Percentiles rank a stretch among this genome's conserved stretches.
Evolutionary conservation across 2,888 invertebrate genomes (phyloP).

Genomic region (Eupithecia tripunctaria): DNA sequence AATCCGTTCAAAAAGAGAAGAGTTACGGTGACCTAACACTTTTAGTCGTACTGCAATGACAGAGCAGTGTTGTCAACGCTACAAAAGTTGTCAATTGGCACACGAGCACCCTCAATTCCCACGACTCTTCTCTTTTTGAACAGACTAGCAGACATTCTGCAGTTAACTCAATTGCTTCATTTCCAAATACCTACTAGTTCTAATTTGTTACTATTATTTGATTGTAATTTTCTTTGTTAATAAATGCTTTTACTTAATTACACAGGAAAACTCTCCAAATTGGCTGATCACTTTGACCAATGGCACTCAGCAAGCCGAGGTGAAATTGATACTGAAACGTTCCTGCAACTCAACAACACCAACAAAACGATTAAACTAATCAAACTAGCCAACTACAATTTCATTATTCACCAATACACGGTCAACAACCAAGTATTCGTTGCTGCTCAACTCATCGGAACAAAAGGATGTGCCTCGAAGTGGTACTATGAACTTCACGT

Average conservation of each 20-base stretch:
- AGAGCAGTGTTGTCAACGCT: no score
- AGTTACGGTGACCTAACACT: no score
- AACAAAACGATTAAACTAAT: conserved; percentile 55
- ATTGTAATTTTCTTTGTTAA: no score
- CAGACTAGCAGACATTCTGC: no score
- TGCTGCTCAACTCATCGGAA: conserved; percentile 63
- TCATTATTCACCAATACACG: conserved; percentile 60
- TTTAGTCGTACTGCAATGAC: no score
- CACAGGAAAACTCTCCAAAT: conserved; percentile 64
- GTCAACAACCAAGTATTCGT: conserved; percentile 55
- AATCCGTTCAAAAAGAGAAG: no score
- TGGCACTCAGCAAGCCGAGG: conserved; percentile 56
- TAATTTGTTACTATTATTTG: no score
- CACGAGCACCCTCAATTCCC: no score
- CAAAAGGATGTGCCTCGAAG: conserved; percentile 61
- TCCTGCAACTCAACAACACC: conserved; percentile 46
- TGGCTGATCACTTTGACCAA: conserved; percentile 60
- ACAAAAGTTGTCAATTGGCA: no score
- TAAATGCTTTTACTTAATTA: conserved; percentile 17
- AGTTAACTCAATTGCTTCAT: no score
- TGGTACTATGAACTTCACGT: conserved; percentile 72
- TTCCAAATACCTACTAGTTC: no score
- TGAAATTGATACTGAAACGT: conserved; percentile 62
- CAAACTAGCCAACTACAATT: conserved; percentile 56
- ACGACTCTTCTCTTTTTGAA: no score